Percentiles rank a stretch among this genome's conserved stretches.
These are phyloP conservation scores for Xyrichtys novacula DNA, from an alignment of 2,797 vertebrate species.

Conservation along the genomic window DNA sequence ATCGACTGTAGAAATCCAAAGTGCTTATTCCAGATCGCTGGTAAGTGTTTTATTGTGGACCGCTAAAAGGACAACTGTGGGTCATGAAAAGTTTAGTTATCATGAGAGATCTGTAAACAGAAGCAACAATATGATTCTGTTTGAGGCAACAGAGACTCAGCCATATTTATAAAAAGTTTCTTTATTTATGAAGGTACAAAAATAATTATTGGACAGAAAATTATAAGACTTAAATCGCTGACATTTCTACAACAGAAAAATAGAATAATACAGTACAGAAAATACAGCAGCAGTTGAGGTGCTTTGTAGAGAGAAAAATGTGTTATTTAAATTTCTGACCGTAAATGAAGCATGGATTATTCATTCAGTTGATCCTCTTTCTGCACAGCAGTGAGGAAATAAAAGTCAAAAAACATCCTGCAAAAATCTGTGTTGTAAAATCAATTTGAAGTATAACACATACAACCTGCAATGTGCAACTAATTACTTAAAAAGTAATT, in stretches of 20 bases:
- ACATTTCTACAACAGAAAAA: constrained; percentile 49
- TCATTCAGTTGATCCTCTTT: constrained; percentile 48
- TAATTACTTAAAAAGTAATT: constrained; percentile 25
- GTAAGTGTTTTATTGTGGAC: too few relatives aligned
- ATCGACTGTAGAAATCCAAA: too few relatives aligned
- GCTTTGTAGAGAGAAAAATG: constrained; percentile 10
- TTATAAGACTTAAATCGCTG: constrained; percentile 82
- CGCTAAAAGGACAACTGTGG: too few relatives aligned
- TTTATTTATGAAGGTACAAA: constrained; percentile 88
- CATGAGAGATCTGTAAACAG: too few relatives aligned
- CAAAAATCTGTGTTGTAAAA: constrained; percentile 12
- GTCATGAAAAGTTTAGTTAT: too few relatives aligned
- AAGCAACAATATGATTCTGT: too few relatives aligned
- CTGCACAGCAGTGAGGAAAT: constrained; percentile 84
- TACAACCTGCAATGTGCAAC: constrained; percentile 20
- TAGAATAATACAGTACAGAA: constrained; percentile 32
- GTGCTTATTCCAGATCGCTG: too few relatives aligned
- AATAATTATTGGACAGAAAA: constrained; percentile 73
- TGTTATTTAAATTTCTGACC: constrained; percentile 13
- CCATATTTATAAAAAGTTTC: constrained; percentile 68
- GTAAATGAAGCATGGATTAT: constrained; percentile 25
- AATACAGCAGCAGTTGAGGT: constrained; percentile 31
- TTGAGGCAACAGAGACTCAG: not conserved
- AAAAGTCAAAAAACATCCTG: constrained; percentile 33
- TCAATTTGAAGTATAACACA: not conserved